phyloP scores from a whole-genome alignment of 2,113 vertebrate genomes.

The Pogonocichla stellata region DNA sequence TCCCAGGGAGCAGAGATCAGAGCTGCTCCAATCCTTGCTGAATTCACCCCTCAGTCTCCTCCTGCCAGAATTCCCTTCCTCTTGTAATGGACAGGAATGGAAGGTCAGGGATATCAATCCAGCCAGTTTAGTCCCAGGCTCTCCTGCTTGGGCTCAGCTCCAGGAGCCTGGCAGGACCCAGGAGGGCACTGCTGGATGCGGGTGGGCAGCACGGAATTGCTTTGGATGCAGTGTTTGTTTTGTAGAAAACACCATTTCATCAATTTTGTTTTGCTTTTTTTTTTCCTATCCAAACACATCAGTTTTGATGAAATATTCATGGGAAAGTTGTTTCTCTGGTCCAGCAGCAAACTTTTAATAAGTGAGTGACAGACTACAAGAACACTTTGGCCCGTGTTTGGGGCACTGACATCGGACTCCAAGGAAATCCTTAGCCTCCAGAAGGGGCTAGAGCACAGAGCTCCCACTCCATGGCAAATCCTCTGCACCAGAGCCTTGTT shows the following conservation, averaged over 20 bases:
- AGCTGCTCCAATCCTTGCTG: background rate
- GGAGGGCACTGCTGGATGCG: background rate
- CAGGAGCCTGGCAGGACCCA: background rate
- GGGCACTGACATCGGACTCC: background rate
- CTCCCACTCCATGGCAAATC: background rate
- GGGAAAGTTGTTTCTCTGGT: background rate
- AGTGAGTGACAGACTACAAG: background rate
- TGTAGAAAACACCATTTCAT: background rate
- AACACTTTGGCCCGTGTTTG: background rate
- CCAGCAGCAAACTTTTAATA: background rate
- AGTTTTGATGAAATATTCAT: constrained; percentile 1
- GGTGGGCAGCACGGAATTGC: background rate
- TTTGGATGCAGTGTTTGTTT: background rate
- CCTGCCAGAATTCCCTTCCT: background rate
- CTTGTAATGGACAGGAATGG: background rate
- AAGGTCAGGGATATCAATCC: background rate
- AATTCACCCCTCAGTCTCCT: background rate
- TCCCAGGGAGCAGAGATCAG: background rate
- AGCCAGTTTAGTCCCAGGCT: background rate
- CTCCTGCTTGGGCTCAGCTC: background rate
- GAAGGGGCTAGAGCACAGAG: background rate
- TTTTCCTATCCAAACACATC: background rate
- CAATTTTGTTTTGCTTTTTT: too few species aligned
- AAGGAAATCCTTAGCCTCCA: background rate
- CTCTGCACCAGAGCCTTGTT: background rate